phyloP scores from a whole-genome alignment of 2,113 vertebrate genomes.

The Cromileptes altivelis region DNA sequence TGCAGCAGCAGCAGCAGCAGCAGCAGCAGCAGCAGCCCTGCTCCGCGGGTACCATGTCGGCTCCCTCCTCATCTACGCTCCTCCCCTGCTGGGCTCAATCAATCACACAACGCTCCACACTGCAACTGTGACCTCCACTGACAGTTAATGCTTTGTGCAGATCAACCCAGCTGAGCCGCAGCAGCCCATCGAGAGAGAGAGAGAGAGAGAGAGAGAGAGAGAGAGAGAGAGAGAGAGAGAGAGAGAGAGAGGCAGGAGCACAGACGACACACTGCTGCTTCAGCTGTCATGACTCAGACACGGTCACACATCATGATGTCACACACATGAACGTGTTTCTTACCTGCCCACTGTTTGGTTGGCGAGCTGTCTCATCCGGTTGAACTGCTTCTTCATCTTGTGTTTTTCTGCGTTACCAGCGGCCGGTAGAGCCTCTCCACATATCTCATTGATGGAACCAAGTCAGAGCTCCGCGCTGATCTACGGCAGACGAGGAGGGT shows the following conservation, averaged over 20 bases:
- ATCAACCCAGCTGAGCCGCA: conserved; percentile 62
- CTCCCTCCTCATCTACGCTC: conserved; percentile 53
- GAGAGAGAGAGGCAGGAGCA: not conserved
- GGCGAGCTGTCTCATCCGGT: conserved; percentile 96
- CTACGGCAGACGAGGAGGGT: conserved; percentile 44
- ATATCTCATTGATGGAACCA: conserved; percentile 76
- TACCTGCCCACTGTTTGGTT: conserved; percentile 97
- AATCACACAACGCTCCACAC: conserved; percentile 54
- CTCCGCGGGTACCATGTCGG: conserved; percentile 61
- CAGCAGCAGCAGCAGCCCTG: conserved; percentile 31
- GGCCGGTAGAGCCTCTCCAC: conserved; percentile 68
- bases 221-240: too few species aligned
- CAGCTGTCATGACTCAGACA: not conserved
- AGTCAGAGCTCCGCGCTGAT: conserved; percentile 65
- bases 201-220: too few species aligned
- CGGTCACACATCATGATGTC: not conserved
- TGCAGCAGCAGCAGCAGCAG: not conserved
- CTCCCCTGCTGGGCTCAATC: conserved; percentile 65
- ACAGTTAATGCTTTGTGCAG: conserved; percentile 58
- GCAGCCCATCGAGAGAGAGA: not conserved
- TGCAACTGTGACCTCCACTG: conserved; percentile 62
- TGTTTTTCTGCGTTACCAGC: conserved; percentile 79
- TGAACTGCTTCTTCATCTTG: conserved; percentile 98
- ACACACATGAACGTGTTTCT: conserved; percentile 29
- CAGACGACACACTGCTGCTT: conserved; percentile 13